These are phyloP conservation scores for Chanos chanos DNA, from an alignment of 2,797 vertebrate species.

Conservation along the genomic window DNA sequence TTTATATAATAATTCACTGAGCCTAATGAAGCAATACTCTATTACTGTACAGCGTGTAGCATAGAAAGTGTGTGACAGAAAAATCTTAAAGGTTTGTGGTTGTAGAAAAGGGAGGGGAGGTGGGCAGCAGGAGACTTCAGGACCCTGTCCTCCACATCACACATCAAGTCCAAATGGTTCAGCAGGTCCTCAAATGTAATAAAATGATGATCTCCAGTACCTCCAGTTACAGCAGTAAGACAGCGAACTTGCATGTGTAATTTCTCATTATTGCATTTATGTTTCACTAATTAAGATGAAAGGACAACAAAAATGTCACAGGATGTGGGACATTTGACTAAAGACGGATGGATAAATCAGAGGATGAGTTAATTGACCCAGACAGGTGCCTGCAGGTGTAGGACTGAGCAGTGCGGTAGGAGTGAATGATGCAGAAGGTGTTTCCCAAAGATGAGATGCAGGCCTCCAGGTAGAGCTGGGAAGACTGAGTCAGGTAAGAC, in stretches of 20 bases:
- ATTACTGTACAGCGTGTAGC: too few species aligned
- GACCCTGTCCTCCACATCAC: slow-evolving; percentile 90
- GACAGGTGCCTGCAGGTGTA: slow-evolving; percentile 91
- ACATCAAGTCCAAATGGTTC: slow-evolving; percentile 84
- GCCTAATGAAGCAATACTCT: too few species aligned
- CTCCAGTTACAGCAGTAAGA: too few species aligned
- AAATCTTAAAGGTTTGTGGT: slow-evolving; percentile 86
- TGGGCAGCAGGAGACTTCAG: slow-evolving; percentile 77
- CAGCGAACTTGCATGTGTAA: too few species aligned
- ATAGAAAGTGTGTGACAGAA: too few species aligned
- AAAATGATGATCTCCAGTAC: slow-evolving; percentile 96
- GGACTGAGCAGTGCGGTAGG: slow-evolving; percentile 92
- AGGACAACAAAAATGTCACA: too few species aligned
- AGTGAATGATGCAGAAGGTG: slow-evolving; percentile 89
- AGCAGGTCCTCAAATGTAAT: slow-evolving; percentile 85
- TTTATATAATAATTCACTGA: too few species aligned
- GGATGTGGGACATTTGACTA: too few species aligned
- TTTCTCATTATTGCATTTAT: too few species aligned
- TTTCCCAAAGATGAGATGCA: slow-evolving; percentile 91
- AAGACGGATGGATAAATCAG: too few species aligned
- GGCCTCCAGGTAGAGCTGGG: slow-evolving; percentile 96
- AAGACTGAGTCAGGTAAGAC: slow-evolving; percentile 91
- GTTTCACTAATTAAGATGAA: too few species aligned
- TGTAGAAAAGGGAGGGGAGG: slow-evolving; percentile 76
- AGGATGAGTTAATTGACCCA: slow-evolving; percentile 79